Evolutionary conservation across 2,113 vertebrate species (phyloP).

Genomic region (Alosa alosa): DNA sequence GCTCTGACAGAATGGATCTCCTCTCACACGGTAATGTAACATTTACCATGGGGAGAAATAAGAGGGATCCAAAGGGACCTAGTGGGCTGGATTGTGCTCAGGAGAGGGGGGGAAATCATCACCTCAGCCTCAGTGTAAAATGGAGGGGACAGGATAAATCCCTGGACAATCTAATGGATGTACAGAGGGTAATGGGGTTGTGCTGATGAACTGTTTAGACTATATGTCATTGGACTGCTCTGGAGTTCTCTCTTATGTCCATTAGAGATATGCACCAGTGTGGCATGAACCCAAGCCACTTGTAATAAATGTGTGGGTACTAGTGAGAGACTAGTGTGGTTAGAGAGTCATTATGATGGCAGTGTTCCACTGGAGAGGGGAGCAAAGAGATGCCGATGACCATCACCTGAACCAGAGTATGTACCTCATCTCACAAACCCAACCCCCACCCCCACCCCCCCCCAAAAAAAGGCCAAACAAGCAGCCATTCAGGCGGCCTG

Average conservation of each 20-base stretch:
- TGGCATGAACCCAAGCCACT: not conserved
- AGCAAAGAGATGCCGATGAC: not conserved
- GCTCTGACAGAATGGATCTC: not conserved
- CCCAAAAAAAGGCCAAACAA: not conserved
- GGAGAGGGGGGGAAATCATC: not conserved
- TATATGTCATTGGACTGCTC: not conserved
- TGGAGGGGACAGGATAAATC: not conserved
- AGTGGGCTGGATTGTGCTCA: not conserved
- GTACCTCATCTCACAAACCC: not conserved
- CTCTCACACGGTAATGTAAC: conserved; percentile 4
- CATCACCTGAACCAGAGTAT: not conserved
- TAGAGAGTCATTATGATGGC: not conserved
- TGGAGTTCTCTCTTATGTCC: not conserved
- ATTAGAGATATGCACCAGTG: not conserved
- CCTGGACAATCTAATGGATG: not conserved
- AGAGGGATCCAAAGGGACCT: not conserved
- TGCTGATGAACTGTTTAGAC: conserved; percentile 14
- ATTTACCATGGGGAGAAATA: not conserved
- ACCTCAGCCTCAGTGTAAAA: conserved; percentile 7
- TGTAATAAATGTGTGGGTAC: not conserved
- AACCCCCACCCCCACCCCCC: not conserved
- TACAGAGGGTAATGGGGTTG: conserved; percentile 17
- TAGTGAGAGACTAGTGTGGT: not conserved
- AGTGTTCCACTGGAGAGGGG: not conserved
- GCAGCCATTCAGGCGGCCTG: not conserved